Conservation (phyloP, 2,797 vertebrate species). For the Pseudochromis fuscus region DNA sequence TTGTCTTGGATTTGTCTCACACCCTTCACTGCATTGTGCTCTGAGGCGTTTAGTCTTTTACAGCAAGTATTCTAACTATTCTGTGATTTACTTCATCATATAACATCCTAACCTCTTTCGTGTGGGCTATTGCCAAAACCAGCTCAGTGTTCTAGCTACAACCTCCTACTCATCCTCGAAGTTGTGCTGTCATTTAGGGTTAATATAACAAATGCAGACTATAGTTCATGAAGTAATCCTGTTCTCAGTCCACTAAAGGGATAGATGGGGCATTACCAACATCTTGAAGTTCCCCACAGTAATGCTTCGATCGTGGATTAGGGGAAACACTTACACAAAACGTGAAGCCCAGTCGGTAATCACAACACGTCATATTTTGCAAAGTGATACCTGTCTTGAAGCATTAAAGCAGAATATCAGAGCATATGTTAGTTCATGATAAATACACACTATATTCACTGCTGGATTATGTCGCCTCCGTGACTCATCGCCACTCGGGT, state of each 20-base stretch:
- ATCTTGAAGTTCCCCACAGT: conserved; percentile 5
- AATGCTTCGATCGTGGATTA: neutral
- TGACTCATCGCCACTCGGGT: conserved; percentile 32
- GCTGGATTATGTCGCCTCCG: conserved; percentile 20
- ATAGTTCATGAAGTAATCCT: conserved; percentile 38
- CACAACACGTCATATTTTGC: neutral
- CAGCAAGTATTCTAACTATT: conserved; percentile 21
- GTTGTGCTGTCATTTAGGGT: conserved; percentile 45
- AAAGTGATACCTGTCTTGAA: conserved; percentile 1
- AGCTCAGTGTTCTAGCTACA: conserved; percentile 50
- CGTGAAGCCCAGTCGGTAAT: neutral
- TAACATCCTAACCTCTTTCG: conserved; percentile 46
- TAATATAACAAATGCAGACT: conserved; percentile 36
- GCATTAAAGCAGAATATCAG: conserved; percentile 13
- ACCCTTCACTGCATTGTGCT: too few relatives aligned
- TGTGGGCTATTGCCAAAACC: conserved; percentile 56
- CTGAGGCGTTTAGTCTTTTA: conserved; percentile 9
- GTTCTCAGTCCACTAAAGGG: conserved; percentile 25
- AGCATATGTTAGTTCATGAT: conserved; percentile 19
- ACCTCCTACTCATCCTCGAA: conserved; percentile 61
- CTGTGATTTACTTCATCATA: conserved; percentile 43
- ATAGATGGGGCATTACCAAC: neutral
- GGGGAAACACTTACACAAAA: neutral
- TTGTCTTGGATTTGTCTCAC: neutral
- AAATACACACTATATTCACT: conserved; percentile 26